Percentiles rank a stretch among this genome's conserved stretches.
phyloP scores from a whole-genome alignment of 2,797 vertebrate species.

The Dallia pectoralis region DNA sequence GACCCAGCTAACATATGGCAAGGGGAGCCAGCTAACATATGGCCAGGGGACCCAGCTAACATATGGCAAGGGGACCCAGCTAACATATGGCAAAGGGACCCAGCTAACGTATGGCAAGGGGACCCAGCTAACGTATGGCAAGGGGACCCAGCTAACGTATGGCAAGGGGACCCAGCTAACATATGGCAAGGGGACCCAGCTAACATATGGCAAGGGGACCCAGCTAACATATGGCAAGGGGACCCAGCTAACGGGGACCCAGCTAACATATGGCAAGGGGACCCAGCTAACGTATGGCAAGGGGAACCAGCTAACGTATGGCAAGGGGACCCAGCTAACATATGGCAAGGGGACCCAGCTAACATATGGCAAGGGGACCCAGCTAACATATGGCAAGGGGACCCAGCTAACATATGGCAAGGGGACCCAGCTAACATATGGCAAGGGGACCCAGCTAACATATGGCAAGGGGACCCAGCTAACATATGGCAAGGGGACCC shows the following conservation, averaged over 20 bases:
- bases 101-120: constrained; percentile 69
- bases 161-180: too few species aligned
- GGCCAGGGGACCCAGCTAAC: constrained; percentile 42
- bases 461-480: too few species aligned
- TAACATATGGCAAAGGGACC: too few species aligned
- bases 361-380: too few species aligned
- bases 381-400: too few species aligned
- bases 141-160: constrained; percentile 43
- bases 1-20: constrained; percentile 73
- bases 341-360: constrained; percentile 43
- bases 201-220: constrained; percentile 70
- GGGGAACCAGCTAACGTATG: constrained; percentile 72
- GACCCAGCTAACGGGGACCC: constrained; percentile 44
- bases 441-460: constrained; percentile 40
- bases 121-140: constrained; percentile 46
- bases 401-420: constrained; percentile 72
- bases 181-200: too few species aligned
- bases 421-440: constrained; percentile 48
- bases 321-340: constrained; percentile 57
- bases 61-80: too few species aligned
- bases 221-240: constrained; percentile 43
- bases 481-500: too few species aligned
- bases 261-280: too few species aligned
- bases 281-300: too few species aligned
- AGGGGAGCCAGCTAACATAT: constrained; percentile 46